Evolutionary conservation across 2,797 vertebrate species (phyloP), one percentile per base, ranked within the genome.

Genomic region (Esox lucius): DNA sequence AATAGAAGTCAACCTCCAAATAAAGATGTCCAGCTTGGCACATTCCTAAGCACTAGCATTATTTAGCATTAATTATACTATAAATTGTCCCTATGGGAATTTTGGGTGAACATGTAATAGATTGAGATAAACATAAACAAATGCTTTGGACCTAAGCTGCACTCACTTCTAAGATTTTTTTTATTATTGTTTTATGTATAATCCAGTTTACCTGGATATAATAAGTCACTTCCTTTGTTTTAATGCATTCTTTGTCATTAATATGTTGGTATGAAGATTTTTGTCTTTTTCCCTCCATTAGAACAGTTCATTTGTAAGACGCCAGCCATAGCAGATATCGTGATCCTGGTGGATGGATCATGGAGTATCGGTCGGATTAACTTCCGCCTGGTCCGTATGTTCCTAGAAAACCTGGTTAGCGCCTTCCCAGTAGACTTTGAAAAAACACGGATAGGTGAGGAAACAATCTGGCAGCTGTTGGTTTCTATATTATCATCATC

Each of bases 311-410:
- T 88, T 42, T 99, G 98, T 85, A 92, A 93, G 85, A 94, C 92
- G 4, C 87, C 95, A 49, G 95, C 96, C 11, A 86, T 95, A 5
- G 93, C 97, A 0, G 98, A 99, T 88, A 96, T 99, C 0, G 96
- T 99, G 46, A 97, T 99, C 78, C 92, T 99, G 84, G 96, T 99
- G 2, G 98, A 99, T 66, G 98, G 98, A 0, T 99, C 98, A 1
- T 99, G 98, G 98, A 99, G 98, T 61, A 99, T 99, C 71, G 98
- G 98, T 4, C 94, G 98, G 78, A 95, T 96, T 88, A 99, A 99
- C 91, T 99, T 99, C 92, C 91, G 96, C 65, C 93, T 99, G 28
- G 97, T 99, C 75, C 93, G 98, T 4, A 91, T 93, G 0, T 99
- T 99, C 90, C 90, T 99, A 88, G 97, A 98, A 86, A 98, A 95